phyloP scores from a whole-genome alignment of 2,888 invertebrate species.

The Seira musarum region DNA sequence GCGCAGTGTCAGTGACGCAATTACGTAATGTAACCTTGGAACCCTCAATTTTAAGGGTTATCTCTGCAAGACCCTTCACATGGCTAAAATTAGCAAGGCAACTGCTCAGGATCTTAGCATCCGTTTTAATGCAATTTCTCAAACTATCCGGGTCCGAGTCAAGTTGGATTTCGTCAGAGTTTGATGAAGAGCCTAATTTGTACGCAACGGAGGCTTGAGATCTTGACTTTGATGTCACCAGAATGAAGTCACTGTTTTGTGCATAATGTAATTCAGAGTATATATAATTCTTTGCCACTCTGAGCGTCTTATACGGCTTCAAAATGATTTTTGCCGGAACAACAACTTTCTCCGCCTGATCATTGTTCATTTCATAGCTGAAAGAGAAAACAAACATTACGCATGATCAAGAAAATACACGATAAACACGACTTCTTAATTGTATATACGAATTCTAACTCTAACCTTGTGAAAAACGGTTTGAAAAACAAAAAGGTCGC shows the following conservation, averaged over 20 bases:
- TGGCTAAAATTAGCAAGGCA: slow-evolving; percentile 62
- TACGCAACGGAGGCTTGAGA: slow-evolving; percentile 56
- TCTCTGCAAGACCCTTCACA: slow-evolving; percentile 61
- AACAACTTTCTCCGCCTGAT: slow-evolving; percentile 48
- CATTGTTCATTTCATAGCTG: slow-evolving; percentile 39
- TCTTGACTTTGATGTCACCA: slow-evolving; percentile 51
- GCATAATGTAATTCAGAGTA: slow-evolving; percentile 57
- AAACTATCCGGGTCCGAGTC: slow-evolving; percentile 55
- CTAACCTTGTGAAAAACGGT: slow-evolving; percentile 59
- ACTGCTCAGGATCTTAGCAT: slow-evolving; percentile 59
- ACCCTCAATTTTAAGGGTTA: slow-evolving; percentile 58
- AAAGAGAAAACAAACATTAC: not conserved
- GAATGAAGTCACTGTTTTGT: slow-evolving; percentile 46
- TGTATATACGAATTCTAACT: no score
- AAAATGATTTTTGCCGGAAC: slow-evolving; percentile 63
- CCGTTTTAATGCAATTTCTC: slow-evolving; percentile 53
- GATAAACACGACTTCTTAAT: no score
- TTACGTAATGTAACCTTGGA: slow-evolving; percentile 59
- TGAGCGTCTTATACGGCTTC: slow-evolving; percentile 65
- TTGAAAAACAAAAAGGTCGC: slow-evolving; percentile 54
- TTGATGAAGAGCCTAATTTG: slow-evolving; percentile 39
- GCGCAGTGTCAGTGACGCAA: slow-evolving; percentile 61
- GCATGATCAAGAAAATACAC: not conserved
- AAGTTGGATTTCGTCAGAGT: slow-evolving; percentile 40
- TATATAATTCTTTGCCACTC: slow-evolving; percentile 57